Percentiles rank a stretch among this genome's conserved stretches.
Conservation (phyloP, 2,113 vertebrate species). For the Pandion haliaetus region DNA sequence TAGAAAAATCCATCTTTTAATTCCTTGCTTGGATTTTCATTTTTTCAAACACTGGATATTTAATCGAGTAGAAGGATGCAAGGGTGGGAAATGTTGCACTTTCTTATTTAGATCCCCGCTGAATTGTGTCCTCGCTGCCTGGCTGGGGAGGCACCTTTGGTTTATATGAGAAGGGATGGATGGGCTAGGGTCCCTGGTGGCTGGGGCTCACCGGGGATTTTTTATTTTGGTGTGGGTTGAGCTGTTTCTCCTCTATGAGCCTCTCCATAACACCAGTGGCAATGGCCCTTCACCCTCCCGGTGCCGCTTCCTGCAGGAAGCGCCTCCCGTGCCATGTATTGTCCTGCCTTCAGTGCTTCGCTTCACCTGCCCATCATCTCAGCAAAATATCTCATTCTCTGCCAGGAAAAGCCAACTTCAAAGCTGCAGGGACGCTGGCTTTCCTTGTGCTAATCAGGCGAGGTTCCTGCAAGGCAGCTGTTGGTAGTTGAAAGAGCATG, state of each 20-base stretch:
- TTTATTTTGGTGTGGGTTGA: not conserved
- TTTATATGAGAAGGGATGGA: not conserved
- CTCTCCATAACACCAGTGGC: not conserved
- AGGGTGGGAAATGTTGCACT: not conserved
- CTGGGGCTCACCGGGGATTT: not conserved
- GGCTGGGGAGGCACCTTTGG: not conserved
- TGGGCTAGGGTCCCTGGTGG: not conserved
- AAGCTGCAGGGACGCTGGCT: not conserved
- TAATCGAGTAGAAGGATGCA: not conserved
- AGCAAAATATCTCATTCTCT: not conserved
- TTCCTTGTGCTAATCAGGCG: not conserved
- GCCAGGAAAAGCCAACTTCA: not conserved
- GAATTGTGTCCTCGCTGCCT: not conserved
- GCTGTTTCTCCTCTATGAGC: not conserved
- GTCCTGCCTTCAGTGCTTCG: not conserved
- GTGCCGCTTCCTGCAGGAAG: rapidly evolving
- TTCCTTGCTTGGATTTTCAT: not conserved
- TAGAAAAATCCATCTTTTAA: not conserved
- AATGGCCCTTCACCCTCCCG: not conserved
- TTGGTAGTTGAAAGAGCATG: constrained; percentile 15
- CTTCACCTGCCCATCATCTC: not conserved
- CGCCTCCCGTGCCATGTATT: rapidly evolving
- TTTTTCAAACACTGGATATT: not conserved
- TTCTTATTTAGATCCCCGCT: not conserved
- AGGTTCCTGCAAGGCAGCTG: not conserved